Evolutionary conservation across 2,888 invertebrate genomes (phyloP).

Genomic region (Tubulanus polymorphus): DNA sequence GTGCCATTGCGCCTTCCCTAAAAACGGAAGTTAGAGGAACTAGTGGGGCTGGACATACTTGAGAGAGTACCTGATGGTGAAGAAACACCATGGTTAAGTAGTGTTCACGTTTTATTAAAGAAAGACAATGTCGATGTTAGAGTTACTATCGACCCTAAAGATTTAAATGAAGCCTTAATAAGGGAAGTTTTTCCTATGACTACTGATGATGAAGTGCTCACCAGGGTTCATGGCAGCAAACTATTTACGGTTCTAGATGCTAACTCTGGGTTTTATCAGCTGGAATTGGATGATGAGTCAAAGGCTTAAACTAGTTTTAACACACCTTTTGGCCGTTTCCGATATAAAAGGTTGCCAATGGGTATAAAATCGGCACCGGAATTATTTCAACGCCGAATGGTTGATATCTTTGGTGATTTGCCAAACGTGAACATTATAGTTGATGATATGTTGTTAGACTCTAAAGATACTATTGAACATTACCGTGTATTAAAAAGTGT

Average conservation of each 20-base stretch:
- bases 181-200: conserved; percentile 25
- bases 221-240: conserved; percentile 19
- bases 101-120: conserved; percentile 1
- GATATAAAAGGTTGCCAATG: conserved; percentile 5
- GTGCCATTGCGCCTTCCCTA: background rate
- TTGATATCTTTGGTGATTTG: background rate
- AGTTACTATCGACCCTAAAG: conserved; percentile 12
- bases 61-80: background rate
- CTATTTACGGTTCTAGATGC: conserved; percentile 26
- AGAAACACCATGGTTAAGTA: conserved; percentile 8
- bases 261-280: conserved; percentile 25
- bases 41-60: background rate
- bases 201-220: conserved; percentile 24
- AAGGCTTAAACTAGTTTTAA: conserved; percentile 23
- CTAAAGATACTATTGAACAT: conserved; percentile 1
- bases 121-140: conserved; percentile 8
- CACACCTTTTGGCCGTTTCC: conserved; percentile 11
- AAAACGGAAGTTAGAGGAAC: background rate
- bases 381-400: background rate
- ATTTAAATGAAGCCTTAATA: conserved; percentile 10
- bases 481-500: too few relatives aligned
- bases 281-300: conserved; percentile 21
- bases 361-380: conserved; percentile 11
- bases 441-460: background rate
- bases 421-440: background rate